A percentile compares a stretch with the other conserved stretches of the same genome.
These are phyloP conservation scores for Drosophila miranda DNA, from an alignment of 1,140 invertebrate genomes.

Conservation along the genomic window DNA sequence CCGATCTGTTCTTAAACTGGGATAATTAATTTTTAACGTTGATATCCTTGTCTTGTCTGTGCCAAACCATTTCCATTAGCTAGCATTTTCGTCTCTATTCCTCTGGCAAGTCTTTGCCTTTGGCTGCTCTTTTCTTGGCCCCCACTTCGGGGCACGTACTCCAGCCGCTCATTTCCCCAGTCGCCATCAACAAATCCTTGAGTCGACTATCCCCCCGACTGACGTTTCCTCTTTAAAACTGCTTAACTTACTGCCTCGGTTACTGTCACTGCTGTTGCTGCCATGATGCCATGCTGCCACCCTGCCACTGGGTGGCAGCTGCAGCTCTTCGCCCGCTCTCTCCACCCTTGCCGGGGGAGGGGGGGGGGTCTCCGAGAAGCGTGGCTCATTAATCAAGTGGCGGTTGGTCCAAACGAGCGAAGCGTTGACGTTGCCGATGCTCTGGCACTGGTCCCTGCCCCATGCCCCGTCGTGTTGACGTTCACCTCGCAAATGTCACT, in stretches of 20 bases:
- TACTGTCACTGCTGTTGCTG: constrained; percentile 18
- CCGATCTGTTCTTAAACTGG: no score
- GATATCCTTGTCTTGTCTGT: background rate
- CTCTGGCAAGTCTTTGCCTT: constrained; percentile 1
- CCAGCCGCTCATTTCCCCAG: constrained; percentile 51
- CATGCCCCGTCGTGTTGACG: constrained; percentile 54
- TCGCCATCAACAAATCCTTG: constrained; percentile 51
- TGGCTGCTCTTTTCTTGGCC: constrained; percentile 17
- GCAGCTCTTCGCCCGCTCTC: background rate
- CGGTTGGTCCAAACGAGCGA: constrained; percentile 25
- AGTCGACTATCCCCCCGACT: constrained; percentile 11
- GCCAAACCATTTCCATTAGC: constrained; percentile 12
- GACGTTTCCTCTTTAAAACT: constrained; percentile 49
- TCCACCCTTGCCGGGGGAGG: background rate
- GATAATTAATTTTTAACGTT: constrained; percentile 10
- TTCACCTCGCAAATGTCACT: constrained; percentile 65
- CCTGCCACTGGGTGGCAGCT: background rate
- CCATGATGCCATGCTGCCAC: constrained; percentile 1
- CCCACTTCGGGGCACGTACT: constrained; percentile 27
- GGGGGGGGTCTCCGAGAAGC: constrained; percentile 36
- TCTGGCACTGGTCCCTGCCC: constrained; percentile 16
- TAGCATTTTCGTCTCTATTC: constrained; percentile 1
- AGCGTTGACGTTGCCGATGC: no score
- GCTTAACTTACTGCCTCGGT: constrained; percentile 48
- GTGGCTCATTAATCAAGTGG: constrained; percentile 76